These are phyloP conservation scores for Sarotherodon lohbergeri DNA, from an alignment of 2,113 vertebrate genomes.

Conservation along the genomic window DNA sequence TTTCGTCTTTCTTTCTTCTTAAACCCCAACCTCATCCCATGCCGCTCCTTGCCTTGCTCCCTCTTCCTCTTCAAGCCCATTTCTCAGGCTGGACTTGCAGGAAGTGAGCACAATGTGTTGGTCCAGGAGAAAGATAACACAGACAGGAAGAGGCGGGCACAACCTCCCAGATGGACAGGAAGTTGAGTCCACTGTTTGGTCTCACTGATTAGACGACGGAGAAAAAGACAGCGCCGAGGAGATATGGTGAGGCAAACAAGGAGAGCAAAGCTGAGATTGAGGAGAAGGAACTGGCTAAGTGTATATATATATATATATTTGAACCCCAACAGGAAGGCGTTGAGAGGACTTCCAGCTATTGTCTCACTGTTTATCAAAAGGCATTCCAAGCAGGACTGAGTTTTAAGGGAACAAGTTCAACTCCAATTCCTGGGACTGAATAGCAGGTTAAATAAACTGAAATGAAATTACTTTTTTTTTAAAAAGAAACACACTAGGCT, in stretches of 20 bases:
- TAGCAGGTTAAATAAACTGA: conserved; percentile 34
- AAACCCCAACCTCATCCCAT: not conserved
- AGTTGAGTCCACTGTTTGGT: conserved; percentile 41
- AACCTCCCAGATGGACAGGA: conserved; percentile 52
- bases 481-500: not conserved
- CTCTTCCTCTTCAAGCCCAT: conserved; percentile 2
- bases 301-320: not conserved
- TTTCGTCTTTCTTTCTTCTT: not conserved
- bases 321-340: conserved; percentile 37
- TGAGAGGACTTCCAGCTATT: conserved; percentile 68
- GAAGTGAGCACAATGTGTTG: conserved; percentile 65
- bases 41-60: not conserved
- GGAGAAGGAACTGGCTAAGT: conserved; percentile 8
- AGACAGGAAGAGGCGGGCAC: conserved; percentile 57
- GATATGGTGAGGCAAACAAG: not conserved
- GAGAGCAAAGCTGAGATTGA: not conserved
- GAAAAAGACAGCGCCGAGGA: not conserved
- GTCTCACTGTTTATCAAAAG: conserved; percentile 45
- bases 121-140: conserved; percentile 44
- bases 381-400: conserved; percentile 2
- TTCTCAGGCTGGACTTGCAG: conserved; percentile 46
- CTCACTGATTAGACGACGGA: conserved; percentile 43
- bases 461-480: rapidly evolving
- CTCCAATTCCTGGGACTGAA: conserved; percentile 31
- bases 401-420: conserved; percentile 3